These are phyloP conservation scores for Poeciliopsis paucimaculata DNA, from an alignment of 2,797 vertebrate species.

Conservation along the genomic window DNA sequence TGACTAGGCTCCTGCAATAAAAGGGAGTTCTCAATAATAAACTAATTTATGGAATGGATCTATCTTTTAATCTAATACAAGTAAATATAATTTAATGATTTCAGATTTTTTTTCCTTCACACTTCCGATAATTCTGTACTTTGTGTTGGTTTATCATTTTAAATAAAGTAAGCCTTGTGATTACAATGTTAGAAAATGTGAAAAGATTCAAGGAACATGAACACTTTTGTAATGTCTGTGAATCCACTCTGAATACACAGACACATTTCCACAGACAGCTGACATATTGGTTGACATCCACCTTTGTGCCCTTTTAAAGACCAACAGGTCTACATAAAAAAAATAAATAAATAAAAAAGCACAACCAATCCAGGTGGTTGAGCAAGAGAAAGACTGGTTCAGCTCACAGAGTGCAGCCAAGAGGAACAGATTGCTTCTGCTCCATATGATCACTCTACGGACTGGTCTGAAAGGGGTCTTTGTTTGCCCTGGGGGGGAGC, in stretches of 20 bases:
- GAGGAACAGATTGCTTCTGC: slow-evolving; percentile 80
- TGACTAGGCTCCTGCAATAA: too few species aligned
- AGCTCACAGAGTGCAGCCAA: slow-evolving; percentile 73
- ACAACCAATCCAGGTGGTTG: slow-evolving; percentile 31
- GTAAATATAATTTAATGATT: neutral
- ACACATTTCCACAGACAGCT: slow-evolving; percentile 13
- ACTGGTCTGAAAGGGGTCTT: slow-evolving; percentile 76
- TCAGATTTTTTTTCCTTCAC: neutral
- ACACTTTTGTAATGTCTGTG: neutral
- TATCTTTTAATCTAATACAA: neutral
- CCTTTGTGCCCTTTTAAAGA: slow-evolving; percentile 47
- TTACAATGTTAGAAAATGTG: neutral
- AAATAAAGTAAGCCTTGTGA: neutral
- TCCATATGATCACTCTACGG: slow-evolving; percentile 71
- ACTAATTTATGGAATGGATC: too few species aligned
- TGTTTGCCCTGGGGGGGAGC: slow-evolving; percentile 63
- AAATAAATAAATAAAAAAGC: slow-evolving; percentile 31
- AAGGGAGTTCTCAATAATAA: too few species aligned
- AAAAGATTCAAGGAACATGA: neutral
- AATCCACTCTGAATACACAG: slow-evolving; percentile 9
- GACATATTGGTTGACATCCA: slow-evolving; percentile 19
- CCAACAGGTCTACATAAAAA: slow-evolving; percentile 28
- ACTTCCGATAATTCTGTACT: neutral
- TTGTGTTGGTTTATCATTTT: neutral
- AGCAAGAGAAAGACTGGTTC: slow-evolving; percentile 64